Conservation (phyloP, 1,140 invertebrate species). For the Drosophila miranda region DNA sequence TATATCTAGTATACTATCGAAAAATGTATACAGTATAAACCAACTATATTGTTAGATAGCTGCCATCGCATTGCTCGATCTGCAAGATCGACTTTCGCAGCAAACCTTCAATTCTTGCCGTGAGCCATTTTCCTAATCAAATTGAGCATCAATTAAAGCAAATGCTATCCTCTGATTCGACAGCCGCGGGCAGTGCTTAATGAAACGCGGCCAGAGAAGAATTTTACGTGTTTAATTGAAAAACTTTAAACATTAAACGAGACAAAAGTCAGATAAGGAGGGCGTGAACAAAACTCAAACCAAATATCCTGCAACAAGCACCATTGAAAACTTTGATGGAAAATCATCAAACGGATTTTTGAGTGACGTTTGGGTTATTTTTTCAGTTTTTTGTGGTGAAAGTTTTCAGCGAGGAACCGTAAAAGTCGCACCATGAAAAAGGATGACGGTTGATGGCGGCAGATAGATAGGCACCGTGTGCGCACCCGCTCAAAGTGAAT, state of each 20-base stretch:
- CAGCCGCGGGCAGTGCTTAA: conserved; percentile 53
- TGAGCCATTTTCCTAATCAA: conserved; percentile 62
- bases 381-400: conserved; percentile 16
- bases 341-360: conserved; percentile 64
- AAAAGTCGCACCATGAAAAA: conserved; percentile 33
- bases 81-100: too few species aligned
- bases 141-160: conserved; percentile 76
- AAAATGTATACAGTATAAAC: too few species aligned
- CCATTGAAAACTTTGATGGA: conserved; percentile 31
- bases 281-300: conserved; percentile 20
- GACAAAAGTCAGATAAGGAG: conserved; percentile 13
- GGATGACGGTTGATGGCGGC: conserved; percentile 57
- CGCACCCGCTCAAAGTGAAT: conserved; percentile 42
- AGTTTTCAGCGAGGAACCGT: conserved; percentile 13
- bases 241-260: conserved; percentile 57
- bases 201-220: conserved; percentile 47
- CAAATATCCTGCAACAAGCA: conserved; percentile 4
- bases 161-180: conserved; percentile 41
- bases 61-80: too few species aligned
- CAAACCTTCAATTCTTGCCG: conserved; percentile 2
- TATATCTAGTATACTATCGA: too few species aligned
- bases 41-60: too few species aligned
- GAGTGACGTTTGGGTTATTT: conserved; percentile 49
- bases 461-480: conserved; percentile 62
- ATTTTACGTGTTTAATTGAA: conserved; percentile 75